These are phyloP conservation scores for Melangyna quadrimaculata DNA, from an alignment of 2,888 invertebrate species.

Conservation along the genomic window DNA sequence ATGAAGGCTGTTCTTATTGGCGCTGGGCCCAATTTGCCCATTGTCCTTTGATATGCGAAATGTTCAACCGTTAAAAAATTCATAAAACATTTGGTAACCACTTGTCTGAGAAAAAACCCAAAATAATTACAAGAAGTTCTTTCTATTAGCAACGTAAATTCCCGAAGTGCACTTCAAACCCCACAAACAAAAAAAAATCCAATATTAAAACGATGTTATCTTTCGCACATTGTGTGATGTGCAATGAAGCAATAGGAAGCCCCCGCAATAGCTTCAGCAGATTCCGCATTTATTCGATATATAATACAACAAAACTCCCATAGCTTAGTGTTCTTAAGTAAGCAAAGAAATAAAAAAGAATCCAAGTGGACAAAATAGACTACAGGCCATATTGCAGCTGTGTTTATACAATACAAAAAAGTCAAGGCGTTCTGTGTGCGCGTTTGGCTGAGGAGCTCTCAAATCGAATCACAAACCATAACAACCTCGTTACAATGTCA, in stretches of 20 bases:
- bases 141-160: background rate
- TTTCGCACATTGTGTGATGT: slow-evolving; percentile 65
- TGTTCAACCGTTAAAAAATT: too few species aligned
- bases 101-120: too few species aligned
- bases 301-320: slow-evolving; percentile 9
- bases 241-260: slow-evolving; percentile 69
- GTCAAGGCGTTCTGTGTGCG: slow-evolving; percentile 34
- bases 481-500: slow-evolving; percentile 72
- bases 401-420: slow-evolving; percentile 16
- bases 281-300: background rate
- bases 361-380: slow-evolving; percentile 69
- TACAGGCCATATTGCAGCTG: slow-evolving; percentile 65
- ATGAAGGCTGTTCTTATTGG: too few species aligned
- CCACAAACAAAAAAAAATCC: slow-evolving; percentile 4
- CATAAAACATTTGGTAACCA: too few species aligned
- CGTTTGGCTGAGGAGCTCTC: slow-evolving; percentile 22
- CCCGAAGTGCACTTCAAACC: slow-evolving; percentile 27
- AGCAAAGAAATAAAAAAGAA: slow-evolving; percentile 9
- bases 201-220: slow-evolving; percentile 62
- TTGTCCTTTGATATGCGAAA: too few species aligned
- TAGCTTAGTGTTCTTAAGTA: background rate
- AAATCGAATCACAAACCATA: slow-evolving; percentile 71
- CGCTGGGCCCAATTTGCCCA: too few species aligned
- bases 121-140: background rate
- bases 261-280: slow-evolving; percentile 49